Base-by-base conservation (phyloP, 2,888 invertebrate genomes). In the Mimachlamys varia region DNA sequence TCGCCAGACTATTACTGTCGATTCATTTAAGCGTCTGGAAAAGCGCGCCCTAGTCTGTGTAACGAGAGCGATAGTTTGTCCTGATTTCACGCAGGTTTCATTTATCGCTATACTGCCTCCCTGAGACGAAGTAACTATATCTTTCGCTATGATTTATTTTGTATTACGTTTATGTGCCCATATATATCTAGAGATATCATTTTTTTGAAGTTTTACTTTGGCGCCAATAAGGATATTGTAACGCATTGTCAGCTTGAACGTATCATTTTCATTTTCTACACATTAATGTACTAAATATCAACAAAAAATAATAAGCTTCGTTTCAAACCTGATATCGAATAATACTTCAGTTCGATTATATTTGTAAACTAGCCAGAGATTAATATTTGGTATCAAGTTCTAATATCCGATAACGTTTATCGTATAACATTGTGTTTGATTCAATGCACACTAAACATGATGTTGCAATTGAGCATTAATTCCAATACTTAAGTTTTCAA, bases 21-120 rank as follows among this genome's bases (percentile, higher is more conserved):
- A 76, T 76, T 76, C 76, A 76, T 76, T 76, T 22, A 76, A 27
- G 76, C 76, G 76, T 76, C 76, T 76, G 76, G 76, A 76, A 76
- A 15, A 33, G 76, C 76, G 76, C 12, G 76, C 76, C 33, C 62
- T 33, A 15, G 76, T 76, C 76, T 76, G 33, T 76, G 33, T 33
- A 76, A 13, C 27, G 27, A 15, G 0, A 76, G 33, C 27, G 33
- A 76, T 33, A 76, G 12, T 76, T 33, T 58, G n/a, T 76, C 33
- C 13, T 76, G 76, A 76, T 33, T 33, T 76, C 27, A 76, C 76
- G 12, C 76, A 76, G 76, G 33, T 76, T 76, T 33, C 33, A 33
- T 76, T 76, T 76, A 76, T 76, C 76, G 76, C 76, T 13, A 76
- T 76, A 5, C 76, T 12, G 76, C 33, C 76, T 33, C 33, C 15